Evolutionary conservation across 1,140 invertebrate species (phyloP).

Genomic region (Bombus vancouverensis): DNA sequence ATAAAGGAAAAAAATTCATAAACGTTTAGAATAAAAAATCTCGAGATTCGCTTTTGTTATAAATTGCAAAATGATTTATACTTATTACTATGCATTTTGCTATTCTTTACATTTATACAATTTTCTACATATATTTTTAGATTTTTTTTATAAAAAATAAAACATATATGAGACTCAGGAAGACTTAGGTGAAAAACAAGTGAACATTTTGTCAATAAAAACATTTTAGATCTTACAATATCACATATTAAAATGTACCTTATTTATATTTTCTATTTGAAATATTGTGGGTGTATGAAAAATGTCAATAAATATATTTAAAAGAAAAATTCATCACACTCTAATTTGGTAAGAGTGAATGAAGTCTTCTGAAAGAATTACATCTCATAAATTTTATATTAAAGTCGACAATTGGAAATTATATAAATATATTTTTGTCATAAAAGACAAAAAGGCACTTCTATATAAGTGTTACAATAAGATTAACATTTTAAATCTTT

Average conservation of each 20-base stretch:
- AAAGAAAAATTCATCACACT: constrained; percentile 2
- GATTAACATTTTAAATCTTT: constrained; percentile 17
- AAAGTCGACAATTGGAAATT: constrained; percentile 37
- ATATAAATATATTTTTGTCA: constrained; percentile 38
- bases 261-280: constrained; percentile 15
- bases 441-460: constrained; percentile 62
- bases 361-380: neutral
- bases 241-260: constrained; percentile 40
- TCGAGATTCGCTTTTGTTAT: neutral
- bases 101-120: constrained; percentile 66
- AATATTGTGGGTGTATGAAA: constrained; percentile 20
- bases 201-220: constrained; percentile 39
- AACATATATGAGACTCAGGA: constrained; percentile 26
- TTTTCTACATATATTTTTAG: constrained; percentile 56
- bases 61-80: constrained; percentile 45
- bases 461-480: constrained; percentile 45
- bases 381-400: constrained; percentile 15
- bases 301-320: constrained; percentile 22
- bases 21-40: neutral
- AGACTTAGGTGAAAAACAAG: constrained; percentile 38
- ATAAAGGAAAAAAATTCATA: neutral
- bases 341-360: neutral
- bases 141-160: constrained; percentile 13
- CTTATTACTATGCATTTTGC: constrained; percentile 46
- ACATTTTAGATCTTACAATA: constrained; percentile 22